Evolutionary conservation across 2,888 invertebrate species (phyloP).

Genomic region (Stenichneumon culpator): DNA sequence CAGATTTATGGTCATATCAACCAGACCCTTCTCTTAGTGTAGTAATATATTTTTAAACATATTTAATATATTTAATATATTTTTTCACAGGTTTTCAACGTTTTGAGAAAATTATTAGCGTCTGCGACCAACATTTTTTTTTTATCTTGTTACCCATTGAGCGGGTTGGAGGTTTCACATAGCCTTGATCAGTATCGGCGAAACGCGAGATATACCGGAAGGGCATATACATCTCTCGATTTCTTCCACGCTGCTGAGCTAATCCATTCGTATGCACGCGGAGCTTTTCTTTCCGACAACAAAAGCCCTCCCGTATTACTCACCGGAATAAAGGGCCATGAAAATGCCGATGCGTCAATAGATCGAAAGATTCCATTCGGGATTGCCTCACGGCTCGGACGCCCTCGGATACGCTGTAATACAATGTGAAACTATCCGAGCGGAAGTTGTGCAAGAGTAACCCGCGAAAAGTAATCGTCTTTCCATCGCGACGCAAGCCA

Average conservation of each 20-base stretch:
- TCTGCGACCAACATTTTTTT: too few relatives aligned
- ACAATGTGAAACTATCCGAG: neutral
- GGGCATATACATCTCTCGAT: neutral
- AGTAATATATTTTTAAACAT: too few relatives aligned
- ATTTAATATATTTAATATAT: neutral
- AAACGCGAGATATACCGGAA: neutral
- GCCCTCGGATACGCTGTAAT: neutral
- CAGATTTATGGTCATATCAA: too few relatives aligned
- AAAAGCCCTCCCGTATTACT: conserved; percentile 14
- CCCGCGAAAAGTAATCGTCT: conserved; percentile 51
- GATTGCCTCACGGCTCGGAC: neutral
- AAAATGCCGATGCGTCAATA: conserved; percentile 1
- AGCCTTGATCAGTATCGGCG: neutral
- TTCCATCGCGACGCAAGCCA: conserved; percentile 29
- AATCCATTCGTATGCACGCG: neutral
- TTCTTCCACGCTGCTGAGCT: neutral
- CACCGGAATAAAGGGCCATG: neutral
- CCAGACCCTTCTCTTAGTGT: too few relatives aligned
- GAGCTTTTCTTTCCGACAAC: neutral
- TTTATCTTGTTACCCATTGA: too few relatives aligned
- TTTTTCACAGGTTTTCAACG: neutral
- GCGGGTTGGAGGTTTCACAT: neutral
- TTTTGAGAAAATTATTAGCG: too few relatives aligned
- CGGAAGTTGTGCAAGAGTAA: conserved; percentile 24
- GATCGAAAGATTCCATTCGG: neutral